Evolutionary conservation across 2,797 vertebrate species (phyloP), one percentile per base, ranked within the genome.

Genomic region (Cygnus olor): DNA sequence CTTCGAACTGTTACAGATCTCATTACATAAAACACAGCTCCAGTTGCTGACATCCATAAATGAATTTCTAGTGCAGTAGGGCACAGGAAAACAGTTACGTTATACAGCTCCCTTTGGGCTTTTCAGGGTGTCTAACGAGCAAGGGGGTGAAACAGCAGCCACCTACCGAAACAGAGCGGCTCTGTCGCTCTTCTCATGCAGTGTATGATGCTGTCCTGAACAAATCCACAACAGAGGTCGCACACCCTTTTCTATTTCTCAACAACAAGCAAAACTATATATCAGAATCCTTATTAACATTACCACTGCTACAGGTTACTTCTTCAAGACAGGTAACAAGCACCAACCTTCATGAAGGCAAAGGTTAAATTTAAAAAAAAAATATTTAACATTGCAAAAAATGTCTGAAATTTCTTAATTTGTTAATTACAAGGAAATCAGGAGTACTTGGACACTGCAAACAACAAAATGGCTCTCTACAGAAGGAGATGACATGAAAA

Each of bases 191-290:
- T 2, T 34, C 60, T 15, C 2, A 2, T 5, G 40, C 72, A 2
- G 32, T 2, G n/a, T 12, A 1, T 0, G 6, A 13, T 4, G 58
- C 69, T 4, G 80, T 0, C 5, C 2, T 11, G 60, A 56, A 65
- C 18, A 42, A n/a, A 72, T 2, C 27, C 2, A 5, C 27, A 20
- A 2, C 47, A 6, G 27, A 74, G 14, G 8, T 7, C 14, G 28
- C 24, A 14, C 49, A 40, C 16, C 25, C n/a, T n/a, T 15, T 15
- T 5, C 2, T 30, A 7, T 18, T 70, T 13, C 25, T 18, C 49
- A 79, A 1, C 19, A 44, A 64, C 1, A 34, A 80, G 10, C 60
- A 73, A 70, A 76, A 34, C 11, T 10, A 20, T 6, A 0, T 19
- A 22, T 25, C 5, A 21, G 25, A 0, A 4, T 53, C 9, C 15